A percentile compares a stretch with the other conserved stretches of the same genome.
Conservation (phyloP, 2,797 vertebrate species). For the Yasuhikotakia modesta region DNA sequence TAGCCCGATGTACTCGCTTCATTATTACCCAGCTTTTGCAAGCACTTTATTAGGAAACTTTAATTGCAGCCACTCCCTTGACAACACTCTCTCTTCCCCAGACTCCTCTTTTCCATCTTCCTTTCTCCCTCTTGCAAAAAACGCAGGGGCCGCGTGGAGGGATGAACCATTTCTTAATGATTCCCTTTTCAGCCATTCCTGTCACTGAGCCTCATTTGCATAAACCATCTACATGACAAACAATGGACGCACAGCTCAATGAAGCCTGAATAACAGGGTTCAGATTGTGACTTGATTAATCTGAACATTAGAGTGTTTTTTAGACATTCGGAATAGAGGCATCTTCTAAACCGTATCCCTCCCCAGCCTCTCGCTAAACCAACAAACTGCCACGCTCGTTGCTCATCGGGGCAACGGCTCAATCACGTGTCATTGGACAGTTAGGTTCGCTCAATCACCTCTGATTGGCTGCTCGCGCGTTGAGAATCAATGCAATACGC, state of each 20-base stretch:
- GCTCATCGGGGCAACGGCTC: slow-evolving; percentile 52
- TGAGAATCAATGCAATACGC: slow-evolving; percentile 31
- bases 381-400: slow-evolving; percentile 49
- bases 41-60: slow-evolving; percentile 57
- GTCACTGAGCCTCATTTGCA: slow-evolving; percentile 62
- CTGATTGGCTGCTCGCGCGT: slow-evolving; percentile 46
- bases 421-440: slow-evolving; percentile 44
- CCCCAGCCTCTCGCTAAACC: slow-evolving; percentile 51
- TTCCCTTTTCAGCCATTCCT: slow-evolving; percentile 59
- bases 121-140: slow-evolving; percentile 50
- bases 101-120: slow-evolving; percentile 33
- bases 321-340: slow-evolving; percentile 51
- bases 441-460: slow-evolving; percentile 38
- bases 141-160: slow-evolving; percentile 24
- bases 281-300: slow-evolving; percentile 67
- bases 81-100: slow-evolving; percentile 65
- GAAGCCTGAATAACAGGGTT: slow-evolving; percentile 79
- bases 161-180: slow-evolving; percentile 57
- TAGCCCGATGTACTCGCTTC: slow-evolving; percentile 25
- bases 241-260: slow-evolving; percentile 66
- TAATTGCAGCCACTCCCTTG: slow-evolving; percentile 58
- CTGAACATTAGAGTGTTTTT: slow-evolving; percentile 62
- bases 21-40: slow-evolving; percentile 46
- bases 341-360: slow-evolving; percentile 16
- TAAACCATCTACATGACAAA: slow-evolving; percentile 70